Evolutionary conservation across 2,113 vertebrate genomes (phyloP), one percentile per base, ranked within the genome.

Genomic region (Benthochromis sp.): DNA sequence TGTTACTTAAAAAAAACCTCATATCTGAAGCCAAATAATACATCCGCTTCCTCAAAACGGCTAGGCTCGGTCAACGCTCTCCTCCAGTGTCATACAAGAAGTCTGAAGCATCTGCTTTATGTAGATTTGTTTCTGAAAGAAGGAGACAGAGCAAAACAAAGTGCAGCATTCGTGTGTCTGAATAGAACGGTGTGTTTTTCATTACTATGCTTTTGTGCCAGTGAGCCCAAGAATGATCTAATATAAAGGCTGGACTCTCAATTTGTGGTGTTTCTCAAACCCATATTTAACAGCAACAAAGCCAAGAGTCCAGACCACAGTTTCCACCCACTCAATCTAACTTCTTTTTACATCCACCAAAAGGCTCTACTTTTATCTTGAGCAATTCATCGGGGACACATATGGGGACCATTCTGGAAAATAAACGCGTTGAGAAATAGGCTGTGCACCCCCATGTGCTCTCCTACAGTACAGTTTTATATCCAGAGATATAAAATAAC

Each of bases 261-360:
- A 84, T 92, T 89, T 95, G 95, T 87, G 94, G 95, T 88, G 87
- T 95, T 94, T 93, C 92, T 93, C 90, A 84, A 92, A 86, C 87
- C 93, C 93, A 92, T 95, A 96, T 93, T 96, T 96, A 95, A 92
- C 90, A 85, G 90, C 88, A 92, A 94, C 94, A 95, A 92, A 95
- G 90, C 91, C 84, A 85, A 91, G 94, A 90, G 91, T 92, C 93
- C 86, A 88, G 89, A 96, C 94, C 94, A 88, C 93, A 86, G 88
- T 61, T 92, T 94, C 94, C 94, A 92, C 93, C 94, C 83, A 83
- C 88, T 90, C 93, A 90, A 88, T 93, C 90, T 14, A 17, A 90
- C 89, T 93, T 83, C 73, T 84, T 92, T 94, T 91, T 90, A 91
- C 90, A 92, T 90, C 79, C 45, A 94, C 55, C 85, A 84, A 94